phyloP scores from a whole-genome alignment of 1,140 invertebrate genomes.

The Goniozus legneri region DNA sequence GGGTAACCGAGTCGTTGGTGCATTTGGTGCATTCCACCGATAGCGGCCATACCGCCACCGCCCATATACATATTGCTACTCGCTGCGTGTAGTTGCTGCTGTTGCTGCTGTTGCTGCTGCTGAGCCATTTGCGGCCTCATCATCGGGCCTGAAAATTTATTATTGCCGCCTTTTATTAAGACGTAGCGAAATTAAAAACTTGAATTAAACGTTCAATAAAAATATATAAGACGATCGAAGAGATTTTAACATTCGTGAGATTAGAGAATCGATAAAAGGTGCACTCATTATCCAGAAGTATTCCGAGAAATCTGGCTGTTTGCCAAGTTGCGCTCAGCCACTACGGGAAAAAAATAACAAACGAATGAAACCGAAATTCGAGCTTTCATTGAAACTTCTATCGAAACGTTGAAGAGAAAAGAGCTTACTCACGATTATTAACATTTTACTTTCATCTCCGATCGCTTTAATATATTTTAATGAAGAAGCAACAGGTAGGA shows the following conservation, averaged over 20 bases:
- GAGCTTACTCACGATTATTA: too few relatives aligned
- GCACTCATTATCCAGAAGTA: too few relatives aligned
- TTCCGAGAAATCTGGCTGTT: constrained; percentile 24
- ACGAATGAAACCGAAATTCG: neutral
- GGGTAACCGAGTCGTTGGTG: constrained; percentile 54
- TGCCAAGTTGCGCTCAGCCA: constrained; percentile 15
- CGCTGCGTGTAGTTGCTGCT: constrained; percentile 48
- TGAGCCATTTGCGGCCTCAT: constrained; percentile 63
- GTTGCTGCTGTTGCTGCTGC: constrained; percentile 52
- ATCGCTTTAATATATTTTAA: too few relatives aligned
- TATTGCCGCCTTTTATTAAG: too few relatives aligned
- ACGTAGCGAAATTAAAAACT: too few relatives aligned
- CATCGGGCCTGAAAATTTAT: constrained; percentile 61
- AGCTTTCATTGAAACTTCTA: too few relatives aligned
- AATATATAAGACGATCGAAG: too few relatives aligned
- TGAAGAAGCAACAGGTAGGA: too few relatives aligned
- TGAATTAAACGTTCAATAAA: too few relatives aligned
- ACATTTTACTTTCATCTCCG: too few relatives aligned
- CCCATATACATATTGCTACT: constrained; percentile 50
- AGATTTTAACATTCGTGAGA: too few relatives aligned
- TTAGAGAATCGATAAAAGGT: constrained; percentile 29
- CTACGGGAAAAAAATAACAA: neutral
- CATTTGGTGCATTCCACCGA: constrained; percentile 54
- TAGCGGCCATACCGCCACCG: constrained; percentile 47
- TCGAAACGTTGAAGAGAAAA: too few relatives aligned